Evolutionary conservation across 2,888 invertebrate genomes (phyloP).

Genomic region (Platycheirus rosarum): DNA sequence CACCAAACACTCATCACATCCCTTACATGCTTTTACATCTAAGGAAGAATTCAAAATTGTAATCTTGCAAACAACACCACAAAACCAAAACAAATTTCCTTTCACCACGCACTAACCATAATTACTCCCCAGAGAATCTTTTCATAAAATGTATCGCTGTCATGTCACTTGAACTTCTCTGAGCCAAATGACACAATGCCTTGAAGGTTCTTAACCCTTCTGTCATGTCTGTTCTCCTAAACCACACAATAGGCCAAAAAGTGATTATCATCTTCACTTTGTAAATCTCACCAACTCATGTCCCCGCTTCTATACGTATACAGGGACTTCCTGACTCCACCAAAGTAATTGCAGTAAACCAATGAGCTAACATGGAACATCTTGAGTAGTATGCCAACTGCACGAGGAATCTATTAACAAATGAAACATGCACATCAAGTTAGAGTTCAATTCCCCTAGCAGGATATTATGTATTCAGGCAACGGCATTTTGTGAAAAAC

Average conservation of each 20-base stretch:
- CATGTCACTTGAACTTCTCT: slow-evolving; percentile 4
- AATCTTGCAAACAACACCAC: neutral
- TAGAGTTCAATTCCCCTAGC: slow-evolving; percentile 5
- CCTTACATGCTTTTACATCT: neutral
- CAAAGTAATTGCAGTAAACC: slow-evolving; percentile 39
- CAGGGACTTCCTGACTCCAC: neutral
- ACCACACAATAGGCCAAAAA: slow-evolving; percentile 17
- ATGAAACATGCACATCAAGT: slow-evolving; percentile 39
- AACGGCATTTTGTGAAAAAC: neutral
- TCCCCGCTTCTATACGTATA: neutral
- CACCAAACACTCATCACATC: no score
- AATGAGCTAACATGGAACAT: slow-evolving; percentile 29
- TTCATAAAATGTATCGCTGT: slow-evolving; percentile 16
- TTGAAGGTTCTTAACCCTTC: slow-evolving; percentile 35
- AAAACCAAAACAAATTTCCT: neutral
- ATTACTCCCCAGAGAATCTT: slow-evolving; percentile 17
- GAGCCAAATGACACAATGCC: slow-evolving; percentile 34
- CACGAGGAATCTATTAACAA: slow-evolving; percentile 29
- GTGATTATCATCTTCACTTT: slow-evolving; percentile 24
- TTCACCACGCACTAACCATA: neutral
- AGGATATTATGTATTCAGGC: slow-evolving; percentile 8
- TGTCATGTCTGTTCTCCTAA: slow-evolving; percentile 9
- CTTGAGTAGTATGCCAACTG: slow-evolving; percentile 45
- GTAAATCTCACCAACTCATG: neutral
- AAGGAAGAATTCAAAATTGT: neutral